Base-by-base conservation (phyloP, 1,140 invertebrate species). In the Brachionus plicatilis region DNA sequence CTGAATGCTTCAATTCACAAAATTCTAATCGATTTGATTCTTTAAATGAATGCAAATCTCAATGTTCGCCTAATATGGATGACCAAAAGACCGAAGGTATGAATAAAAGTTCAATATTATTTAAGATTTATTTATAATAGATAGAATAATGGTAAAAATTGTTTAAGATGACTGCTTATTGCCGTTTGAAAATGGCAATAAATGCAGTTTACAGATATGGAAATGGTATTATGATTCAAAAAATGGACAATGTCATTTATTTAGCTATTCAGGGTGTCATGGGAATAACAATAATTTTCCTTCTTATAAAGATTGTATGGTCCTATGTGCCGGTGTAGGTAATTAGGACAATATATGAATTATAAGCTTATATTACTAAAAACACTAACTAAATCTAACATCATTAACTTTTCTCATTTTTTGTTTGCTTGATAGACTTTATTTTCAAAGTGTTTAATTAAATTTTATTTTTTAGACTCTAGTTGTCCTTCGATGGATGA, bases 261-360 rank as follows among this genome's bases (percentile, higher is more conserved):
- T 91, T 85, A 87, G 86, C 4, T 90, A 90, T 85, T 86, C 88
- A 14, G 90, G 90, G 8, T 84, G 83, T 84, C 37, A 72, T 20
- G 83, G 83, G 24, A 84, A 84, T 84, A 72, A 78, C 27, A 84
- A 84, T 84, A 72, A 72, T 84, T 83, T 83, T 70, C 82, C 60
- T n/a, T 37, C 33, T 20, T 70, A 20, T 47, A 47, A 72, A 83
- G 37, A 50, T 45, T 83, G 82, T 83, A 45, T 83, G 37, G 27
- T 17, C 14, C 60, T 68, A 53, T 47, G 41, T 72, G 41, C 60
- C 24, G 41, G 29, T 33, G 29, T 68, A 83, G 82, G 82, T 83
- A 83, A 47, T 24, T 9, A 72, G 37, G 53, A 60, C n/a, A 66
- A 66, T 66, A 41, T n/a, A 70, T 33, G 29, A 37, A 24, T 70